Conservation (phyloP, 53 echinoderm and acorn worm genomes). For the Patiria pectinifera region DNA sequence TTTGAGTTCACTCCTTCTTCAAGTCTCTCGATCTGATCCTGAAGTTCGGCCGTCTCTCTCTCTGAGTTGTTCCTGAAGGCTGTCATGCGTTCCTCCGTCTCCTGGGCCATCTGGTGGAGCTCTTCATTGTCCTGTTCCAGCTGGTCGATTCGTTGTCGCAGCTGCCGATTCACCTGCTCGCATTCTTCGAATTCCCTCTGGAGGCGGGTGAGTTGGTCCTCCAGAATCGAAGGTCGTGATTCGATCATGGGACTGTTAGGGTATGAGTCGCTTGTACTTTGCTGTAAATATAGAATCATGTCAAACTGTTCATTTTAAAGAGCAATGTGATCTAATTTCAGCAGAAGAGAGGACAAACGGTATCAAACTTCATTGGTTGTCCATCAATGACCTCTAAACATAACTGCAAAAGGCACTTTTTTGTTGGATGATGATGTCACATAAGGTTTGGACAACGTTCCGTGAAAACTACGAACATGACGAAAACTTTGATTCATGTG, state of each 20-base stretch:
- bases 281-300: constrained; percentile 46
- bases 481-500: no score
- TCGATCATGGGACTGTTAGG: constrained; percentile 75
- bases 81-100: constrained; percentile 87
- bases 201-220: constrained; percentile 69
- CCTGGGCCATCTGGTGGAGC: constrained; percentile 78
- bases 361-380: no score
- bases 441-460: no score
- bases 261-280: constrained; percentile 74
- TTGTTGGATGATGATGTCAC: no score
- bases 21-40: constrained; percentile 68
- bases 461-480: no score
- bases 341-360: no score
- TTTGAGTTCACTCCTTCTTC: constrained; percentile 30
- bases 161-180: constrained; percentile 84
- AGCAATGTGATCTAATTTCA: no score
- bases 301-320: no score
- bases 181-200: constrained; percentile 85
- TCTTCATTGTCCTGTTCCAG: constrained; percentile 92
- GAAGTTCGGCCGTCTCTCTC: constrained; percentile 65
- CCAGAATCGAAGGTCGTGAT: constrained; percentile 60
- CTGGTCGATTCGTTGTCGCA: constrained; percentile 75
- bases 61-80: constrained; percentile 62
- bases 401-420: no score
- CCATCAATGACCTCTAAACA: no score